Base-by-base conservation (phyloP, 2,888 invertebrate genomes). In the Clunio marinus region DNA sequence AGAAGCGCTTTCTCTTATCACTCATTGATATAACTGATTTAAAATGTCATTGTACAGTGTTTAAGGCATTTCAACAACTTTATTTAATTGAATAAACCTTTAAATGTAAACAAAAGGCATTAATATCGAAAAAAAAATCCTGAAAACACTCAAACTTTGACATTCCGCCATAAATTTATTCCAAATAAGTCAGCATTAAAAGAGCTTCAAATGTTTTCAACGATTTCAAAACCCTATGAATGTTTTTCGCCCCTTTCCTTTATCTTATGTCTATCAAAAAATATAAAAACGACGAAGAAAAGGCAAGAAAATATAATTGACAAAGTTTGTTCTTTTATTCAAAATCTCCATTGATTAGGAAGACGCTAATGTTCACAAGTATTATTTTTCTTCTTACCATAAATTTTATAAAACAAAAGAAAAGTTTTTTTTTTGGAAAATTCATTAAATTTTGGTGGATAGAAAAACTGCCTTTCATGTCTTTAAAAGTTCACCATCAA, bases 401-500 rank as follows among this genome's bases (percentile, higher is more conserved):
- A 10, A 41, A 2, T 13, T 10, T 41, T 15, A n/a, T 41, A 41
- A 41, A 15, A 41, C 41, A 41, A 41, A 32, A 41, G 15, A n/a
- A n/a, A n/a, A n/a, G n/a, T n/a, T n/a, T n/a, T n/a, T n/a, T n/a
- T n/a, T n/a, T n/a, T n/a, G n/a, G 41, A 41, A 41, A 41, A 41
- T 41, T 41, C 41, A n/a, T 41, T 10, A 41, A 41, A 41, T 41
- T n/a, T 41, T 15, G 10, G 2, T n/a, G n/a, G 41, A n/a, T n/a
- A n/a, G 15, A 41, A 32, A 41, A 41, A 41, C 41, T 41, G 41
- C 15, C 15, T 4, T 59, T 59, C 7, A 28, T 45, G 41, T 25
- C 45, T 45, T 57, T 58, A 58, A n/a, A 41, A 10, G 22, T 45
- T 37, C 37, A 2, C 24, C 35, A 17, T 63, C 46, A 63, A 25